These are phyloP conservation scores for Triplophysa rosa DNA, from an alignment of 2,113 vertebrate genomes.

Conservation along the genomic window DNA sequence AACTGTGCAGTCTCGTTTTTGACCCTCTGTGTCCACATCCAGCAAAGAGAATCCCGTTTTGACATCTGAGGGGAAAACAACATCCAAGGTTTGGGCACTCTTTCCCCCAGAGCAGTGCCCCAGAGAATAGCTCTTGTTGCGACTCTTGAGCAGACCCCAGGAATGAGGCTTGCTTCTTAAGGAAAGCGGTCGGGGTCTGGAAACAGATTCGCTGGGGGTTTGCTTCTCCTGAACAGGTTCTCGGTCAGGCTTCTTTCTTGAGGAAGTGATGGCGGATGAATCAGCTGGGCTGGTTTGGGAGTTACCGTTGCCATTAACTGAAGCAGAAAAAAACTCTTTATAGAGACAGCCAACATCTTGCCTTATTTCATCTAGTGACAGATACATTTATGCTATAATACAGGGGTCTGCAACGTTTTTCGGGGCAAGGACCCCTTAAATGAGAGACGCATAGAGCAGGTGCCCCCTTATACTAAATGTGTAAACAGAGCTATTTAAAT, in stretches of 20 bases:
- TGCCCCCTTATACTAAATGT: too few species aligned
- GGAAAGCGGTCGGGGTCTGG: slow-evolving; percentile 74
- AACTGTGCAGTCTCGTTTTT: slow-evolving; percentile 84
- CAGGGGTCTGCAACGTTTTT: too few species aligned
- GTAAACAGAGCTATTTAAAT: too few species aligned
- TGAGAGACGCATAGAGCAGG: too few species aligned
- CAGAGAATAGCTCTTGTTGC: slow-evolving; percentile 76
- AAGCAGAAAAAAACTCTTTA: not conserved
- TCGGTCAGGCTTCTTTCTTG: slow-evolving; percentile 63
- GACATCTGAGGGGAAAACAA: slow-evolving; percentile 66
- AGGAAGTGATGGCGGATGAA: slow-evolving; percentile 33
- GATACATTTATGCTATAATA: too few species aligned
- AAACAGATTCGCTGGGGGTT: slow-evolving; percentile 47
- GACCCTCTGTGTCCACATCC: slow-evolving; percentile 85
- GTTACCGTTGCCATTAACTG: slow-evolving; percentile 66
- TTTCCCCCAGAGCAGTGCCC: slow-evolving; percentile 68
- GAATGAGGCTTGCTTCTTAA: slow-evolving; percentile 73
- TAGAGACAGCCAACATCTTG: not conserved
- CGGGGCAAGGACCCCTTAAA: too few species aligned
- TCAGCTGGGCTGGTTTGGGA: slow-evolving; percentile 48
- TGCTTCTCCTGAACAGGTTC: slow-evolving; percentile 60
- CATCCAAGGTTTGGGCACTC: slow-evolving; percentile 60
- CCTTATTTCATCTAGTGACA: too few species aligned
- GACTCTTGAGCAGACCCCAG: slow-evolving; percentile 72
- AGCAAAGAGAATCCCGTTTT: slow-evolving; percentile 79